These are phyloP conservation scores for Dromius quadrimaculatus DNA, from an alignment of 2,888 invertebrate species.

Conservation along the genomic window DNA sequence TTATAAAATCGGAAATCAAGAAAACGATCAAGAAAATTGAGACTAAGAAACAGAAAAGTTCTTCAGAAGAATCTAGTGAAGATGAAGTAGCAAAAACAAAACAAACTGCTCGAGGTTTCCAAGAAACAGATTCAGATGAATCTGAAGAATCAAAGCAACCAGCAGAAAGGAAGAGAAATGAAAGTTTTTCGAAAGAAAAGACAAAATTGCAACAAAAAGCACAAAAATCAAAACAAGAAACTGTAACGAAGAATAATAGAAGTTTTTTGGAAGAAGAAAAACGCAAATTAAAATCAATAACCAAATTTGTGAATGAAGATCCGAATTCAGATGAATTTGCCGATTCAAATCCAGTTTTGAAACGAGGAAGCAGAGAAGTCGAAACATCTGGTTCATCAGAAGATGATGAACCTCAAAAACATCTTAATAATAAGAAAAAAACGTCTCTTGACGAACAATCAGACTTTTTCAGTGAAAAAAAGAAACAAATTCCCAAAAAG, in stretches of 20 bases:
- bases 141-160: too few relatives aligned
- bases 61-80: background rate
- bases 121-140: background rate
- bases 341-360: background rate
- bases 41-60: background rate
- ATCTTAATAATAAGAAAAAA: background rate
- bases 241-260: too few relatives aligned
- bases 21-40: background rate
- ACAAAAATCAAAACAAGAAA: background rate
- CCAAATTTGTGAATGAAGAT: background rate
- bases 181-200: too few relatives aligned
- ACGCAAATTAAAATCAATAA: background rate
- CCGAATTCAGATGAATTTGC: background rate
- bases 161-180: too few relatives aligned
- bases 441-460: background rate
- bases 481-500: constrained; percentile 1
- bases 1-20: background rate
- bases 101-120: too few relatives aligned
- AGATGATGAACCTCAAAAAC: too few relatives aligned
- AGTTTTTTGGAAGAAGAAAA: background rate
- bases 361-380: too few relatives aligned
- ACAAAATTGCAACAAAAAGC: background rate
- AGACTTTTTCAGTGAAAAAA: background rate
- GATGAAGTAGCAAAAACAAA: background rate
- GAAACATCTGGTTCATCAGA: background rate